A percentile compares a stretch with the other conserved stretches of the same genome.
Conservation (phyloP, 2,797 vertebrate species). For the Myotis pilosus region DNA sequence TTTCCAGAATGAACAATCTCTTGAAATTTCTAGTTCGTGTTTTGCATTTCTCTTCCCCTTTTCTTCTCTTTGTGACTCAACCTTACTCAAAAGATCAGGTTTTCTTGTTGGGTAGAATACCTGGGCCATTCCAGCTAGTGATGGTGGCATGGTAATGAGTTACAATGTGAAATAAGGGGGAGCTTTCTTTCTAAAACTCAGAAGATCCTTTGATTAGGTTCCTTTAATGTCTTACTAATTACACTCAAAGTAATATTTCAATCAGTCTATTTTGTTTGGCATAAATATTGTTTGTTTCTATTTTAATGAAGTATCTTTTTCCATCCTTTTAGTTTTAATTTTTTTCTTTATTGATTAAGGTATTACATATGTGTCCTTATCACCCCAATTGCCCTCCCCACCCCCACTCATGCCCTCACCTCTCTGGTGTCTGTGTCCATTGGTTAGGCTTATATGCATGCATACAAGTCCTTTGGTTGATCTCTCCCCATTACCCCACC, state of each 20-base stretch:
- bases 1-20: background rate
- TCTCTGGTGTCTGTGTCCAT: too few relatives aligned
- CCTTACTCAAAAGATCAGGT: background rate
- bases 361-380: too few relatives aligned
- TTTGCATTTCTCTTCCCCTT: background rate
- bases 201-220: background rate
- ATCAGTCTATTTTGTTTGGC: background rate
- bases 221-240: constrained; percentile 52
- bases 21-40: background rate
- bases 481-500: too few relatives aligned
- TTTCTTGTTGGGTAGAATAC: background rate
- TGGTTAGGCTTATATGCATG: too few relatives aligned
- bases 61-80: background rate
- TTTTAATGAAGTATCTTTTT: background rate
- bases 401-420: too few relatives aligned
- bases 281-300: background rate
- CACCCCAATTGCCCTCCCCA: too few relatives aligned
- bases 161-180: background rate
- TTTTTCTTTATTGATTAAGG: too few relatives aligned
- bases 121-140: background rate
- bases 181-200: background rate
- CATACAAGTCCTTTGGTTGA: too few relatives aligned
- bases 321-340: background rate
- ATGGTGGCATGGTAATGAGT: background rate
- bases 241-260: constrained; percentile 32